phyloP scores from a whole-genome alignment of 2,888 invertebrate genomes.

The Dendrolimus houi region DNA sequence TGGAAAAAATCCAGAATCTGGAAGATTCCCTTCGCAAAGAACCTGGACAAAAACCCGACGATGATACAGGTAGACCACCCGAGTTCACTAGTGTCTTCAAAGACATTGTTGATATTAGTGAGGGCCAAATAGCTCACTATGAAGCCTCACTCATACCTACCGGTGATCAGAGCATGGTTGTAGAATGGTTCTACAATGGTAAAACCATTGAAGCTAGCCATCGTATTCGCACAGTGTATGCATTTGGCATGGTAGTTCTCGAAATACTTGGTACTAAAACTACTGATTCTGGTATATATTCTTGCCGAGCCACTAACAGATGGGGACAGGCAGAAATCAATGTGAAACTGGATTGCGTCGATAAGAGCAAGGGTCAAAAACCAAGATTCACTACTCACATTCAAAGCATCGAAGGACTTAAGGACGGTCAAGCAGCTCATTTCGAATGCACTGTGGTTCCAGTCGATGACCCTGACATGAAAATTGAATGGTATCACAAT shows the following conservation, averaged over 20 bases:
- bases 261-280: conserved; percentile 96
- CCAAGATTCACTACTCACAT: conserved; percentile 93
- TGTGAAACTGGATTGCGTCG: conserved; percentile 88
- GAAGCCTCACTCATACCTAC: conserved; percentile 97
- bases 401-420: conserved; percentile 87
- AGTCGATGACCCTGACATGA: conserved; percentile 94
- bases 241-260: conserved; percentile 97
- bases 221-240: conserved; percentile 94
- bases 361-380: conserved; percentile 89
- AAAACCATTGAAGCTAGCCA: conserved; percentile 92
- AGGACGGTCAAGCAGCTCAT: conserved; percentile 95
- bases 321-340: conserved; percentile 93
- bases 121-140: conserved; percentile 98
- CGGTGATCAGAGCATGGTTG: conserved; percentile 94
- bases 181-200: conserved; percentile 98
- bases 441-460: conserved; percentile 97
- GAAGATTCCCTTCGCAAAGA: conserved; percentile 89
- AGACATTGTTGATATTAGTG: conserved; percentile 88
- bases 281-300: conserved; percentile 93
- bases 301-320: conserved; percentile 91
- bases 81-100: conserved; percentile 92
- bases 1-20: conserved; percentile 92
- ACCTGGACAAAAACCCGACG: conserved; percentile 80
- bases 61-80: conserved; percentile 89
- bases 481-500: conserved; percentile 98